Evolutionary conservation across 2,797 vertebrate species (phyloP).

Genomic region (Gymnothorax reevesii): DNA sequence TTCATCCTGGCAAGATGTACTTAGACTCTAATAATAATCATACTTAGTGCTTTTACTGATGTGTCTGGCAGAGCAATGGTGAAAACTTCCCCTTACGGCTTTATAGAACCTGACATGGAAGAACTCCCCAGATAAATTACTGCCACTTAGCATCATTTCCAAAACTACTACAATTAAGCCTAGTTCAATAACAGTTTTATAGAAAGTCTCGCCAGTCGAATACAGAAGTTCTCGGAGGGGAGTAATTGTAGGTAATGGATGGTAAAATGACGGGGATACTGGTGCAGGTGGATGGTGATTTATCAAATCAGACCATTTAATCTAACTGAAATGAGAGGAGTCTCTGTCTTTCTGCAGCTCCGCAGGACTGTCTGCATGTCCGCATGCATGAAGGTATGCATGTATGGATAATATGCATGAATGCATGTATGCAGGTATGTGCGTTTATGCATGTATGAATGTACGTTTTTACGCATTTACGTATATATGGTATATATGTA

Average conservation of each 20-base stretch:
- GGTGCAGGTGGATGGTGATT: background rate
- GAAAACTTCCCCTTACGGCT: background rate
- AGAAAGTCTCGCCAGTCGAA: background rate
- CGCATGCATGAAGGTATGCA: no score
- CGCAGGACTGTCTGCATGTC: no score
- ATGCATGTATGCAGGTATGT: no score
- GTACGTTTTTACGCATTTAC: no score
- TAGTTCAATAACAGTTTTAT: constrained; percentile 17
- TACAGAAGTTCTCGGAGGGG: background rate
- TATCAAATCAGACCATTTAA: background rate
- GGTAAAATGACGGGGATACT: background rate
- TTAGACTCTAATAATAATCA: background rate
- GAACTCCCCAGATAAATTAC: constrained; percentile 14
- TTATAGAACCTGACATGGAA: constrained; percentile 23
- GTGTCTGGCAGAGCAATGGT: background rate
- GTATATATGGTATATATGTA: no score
- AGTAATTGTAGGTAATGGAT: background rate
- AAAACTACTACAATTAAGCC: constrained; percentile 1
- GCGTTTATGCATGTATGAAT: no score
- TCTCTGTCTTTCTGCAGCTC: no score
- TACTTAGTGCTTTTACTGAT: constrained; percentile 3
- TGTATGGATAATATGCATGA: no score
- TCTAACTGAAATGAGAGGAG: background rate
- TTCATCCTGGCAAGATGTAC: constrained; percentile 5
- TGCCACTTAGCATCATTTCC: constrained; percentile 21